Percentiles rank a stretch among this genome's conserved stretches.
phyloP scores from a whole-genome alignment of 1,140 invertebrate species.

The Drosophila varians region DNA sequence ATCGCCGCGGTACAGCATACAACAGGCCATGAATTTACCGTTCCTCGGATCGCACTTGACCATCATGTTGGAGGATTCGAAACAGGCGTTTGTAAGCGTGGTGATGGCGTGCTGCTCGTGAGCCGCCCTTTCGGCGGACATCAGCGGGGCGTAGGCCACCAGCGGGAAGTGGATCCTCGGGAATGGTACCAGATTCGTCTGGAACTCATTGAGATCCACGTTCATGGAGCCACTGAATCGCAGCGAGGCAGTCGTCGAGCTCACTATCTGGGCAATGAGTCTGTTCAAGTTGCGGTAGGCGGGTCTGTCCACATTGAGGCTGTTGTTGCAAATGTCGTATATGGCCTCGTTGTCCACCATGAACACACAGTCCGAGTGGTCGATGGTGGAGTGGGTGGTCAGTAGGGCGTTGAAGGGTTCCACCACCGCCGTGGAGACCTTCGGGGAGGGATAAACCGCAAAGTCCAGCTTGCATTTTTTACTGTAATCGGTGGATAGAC shows the following conservation, averaged over 20 bases:
- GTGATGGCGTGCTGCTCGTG: slow-evolving; percentile 89
- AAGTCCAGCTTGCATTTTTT: slow-evolving; percentile 90
- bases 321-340: slow-evolving; percentile 91
- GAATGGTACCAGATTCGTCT: slow-evolving; percentile 90
- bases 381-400: slow-evolving; percentile 90
- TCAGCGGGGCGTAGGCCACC: slow-evolving; percentile 91
- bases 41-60: slow-evolving; percentile 89
- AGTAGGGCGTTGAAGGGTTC: slow-evolving; percentile 94
- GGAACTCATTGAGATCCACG: slow-evolving; percentile 93
- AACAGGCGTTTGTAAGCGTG: slow-evolving; percentile 91
- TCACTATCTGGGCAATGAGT: slow-evolving; percentile 88
- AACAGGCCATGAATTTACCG: slow-evolving; percentile 91
- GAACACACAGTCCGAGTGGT: slow-evolving; percentile 91
- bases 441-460: slow-evolving; percentile 90
- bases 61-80: slow-evolving; percentile 93
- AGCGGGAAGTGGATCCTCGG: slow-evolving; percentile 91
- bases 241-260: slow-evolving; percentile 91
- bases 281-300: slow-evolving; percentile 91
- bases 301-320: slow-evolving; percentile 88
- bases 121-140: slow-evolving; percentile 88
- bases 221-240: slow-evolving; percentile 93
- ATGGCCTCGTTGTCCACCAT: slow-evolving; percentile 95
- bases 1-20: slow-evolving; percentile 90
- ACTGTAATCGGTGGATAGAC: slow-evolving; percentile 86
- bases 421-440: slow-evolving; percentile 91